Percentiles rank a stretch among this genome's conserved stretches.
Conservation (phyloP, 1,140 invertebrate species). For the Holcopasites calliopsidis region DNA sequence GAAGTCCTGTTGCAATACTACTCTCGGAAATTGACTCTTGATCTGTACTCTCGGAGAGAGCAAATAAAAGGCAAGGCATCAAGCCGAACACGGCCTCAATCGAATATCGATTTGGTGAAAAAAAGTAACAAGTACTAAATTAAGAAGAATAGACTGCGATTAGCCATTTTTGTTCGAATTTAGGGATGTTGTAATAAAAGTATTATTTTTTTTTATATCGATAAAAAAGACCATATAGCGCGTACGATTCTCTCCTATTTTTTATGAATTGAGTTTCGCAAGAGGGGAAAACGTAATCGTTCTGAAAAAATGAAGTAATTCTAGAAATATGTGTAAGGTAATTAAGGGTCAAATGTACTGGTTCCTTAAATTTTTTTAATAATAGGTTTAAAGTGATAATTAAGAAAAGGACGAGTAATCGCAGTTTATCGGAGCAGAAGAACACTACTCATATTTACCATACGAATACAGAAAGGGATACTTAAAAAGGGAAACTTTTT, state of each 20-base stretch:
- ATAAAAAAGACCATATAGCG: constrained; percentile 21
- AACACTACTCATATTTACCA: constrained; percentile 14
- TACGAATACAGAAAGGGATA: constrained; percentile 26
- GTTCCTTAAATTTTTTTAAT: constrained; percentile 39
- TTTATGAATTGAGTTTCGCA: constrained; percentile 27
- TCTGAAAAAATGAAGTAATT: constrained; percentile 10
- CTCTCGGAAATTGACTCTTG: constrained; percentile 2
- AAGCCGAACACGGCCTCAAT: constrained; percentile 31
- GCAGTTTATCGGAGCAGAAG: constrained; percentile 22
- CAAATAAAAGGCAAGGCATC: constrained; percentile 20
- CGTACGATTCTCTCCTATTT: constrained; percentile 37
- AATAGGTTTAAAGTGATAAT: constrained; percentile 37
- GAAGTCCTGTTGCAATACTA: background rate
- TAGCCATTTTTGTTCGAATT: constrained; percentile 34
- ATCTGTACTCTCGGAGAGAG: background rate
- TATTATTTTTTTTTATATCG: constrained; percentile 31
- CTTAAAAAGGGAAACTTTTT: constrained; percentile 33
- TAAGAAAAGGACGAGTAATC: constrained; percentile 30
- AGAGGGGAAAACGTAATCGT: background rate
- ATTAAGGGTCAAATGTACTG: constrained; percentile 36
- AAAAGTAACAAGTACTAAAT: constrained; percentile 27
- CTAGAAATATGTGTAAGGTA: constrained; percentile 18
- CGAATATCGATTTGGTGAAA: constrained; percentile 33
- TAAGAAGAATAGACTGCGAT: constrained; percentile 39
- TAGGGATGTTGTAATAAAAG: constrained; percentile 19